phyloP scores from a whole-genome alignment of 2,797 vertebrate species.

The Helarctos malayanus region DNA sequence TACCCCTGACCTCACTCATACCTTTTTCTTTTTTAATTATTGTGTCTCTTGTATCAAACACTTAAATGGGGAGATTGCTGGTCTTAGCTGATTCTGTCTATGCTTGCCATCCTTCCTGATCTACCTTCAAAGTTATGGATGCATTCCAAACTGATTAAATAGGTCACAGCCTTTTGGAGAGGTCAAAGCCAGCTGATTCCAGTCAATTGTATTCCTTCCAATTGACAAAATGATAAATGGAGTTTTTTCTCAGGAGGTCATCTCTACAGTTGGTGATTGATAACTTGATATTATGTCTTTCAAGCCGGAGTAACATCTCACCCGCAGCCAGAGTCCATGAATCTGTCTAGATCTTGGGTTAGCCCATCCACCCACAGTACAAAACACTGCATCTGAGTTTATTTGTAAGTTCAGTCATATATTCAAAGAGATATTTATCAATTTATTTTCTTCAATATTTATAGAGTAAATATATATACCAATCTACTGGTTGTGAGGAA shows the following conservation, averaged over 20 bases:
- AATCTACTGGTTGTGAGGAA: constrained; percentile 32
- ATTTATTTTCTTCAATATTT: not conserved
- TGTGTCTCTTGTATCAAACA: constrained; percentile 84
- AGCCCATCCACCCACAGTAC: constrained; percentile 49
- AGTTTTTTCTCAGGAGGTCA: constrained; percentile 81
- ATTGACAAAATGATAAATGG: constrained; percentile 88
- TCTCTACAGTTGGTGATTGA: constrained; percentile 86
- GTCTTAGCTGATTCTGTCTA: constrained; percentile 85
- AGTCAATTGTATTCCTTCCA: constrained; percentile 90
- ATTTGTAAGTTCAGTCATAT: constrained; percentile 32
- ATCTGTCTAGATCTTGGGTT: constrained; percentile 73
- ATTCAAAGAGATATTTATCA: not conserved
- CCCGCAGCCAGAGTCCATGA: constrained; percentile 52
- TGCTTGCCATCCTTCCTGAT: constrained; percentile 86
- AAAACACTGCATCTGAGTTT: constrained; percentile 11
- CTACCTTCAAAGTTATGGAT: constrained; percentile 89
- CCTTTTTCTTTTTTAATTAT: constrained; percentile 82
- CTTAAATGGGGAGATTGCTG: constrained; percentile 81
- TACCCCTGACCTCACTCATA: constrained; percentile 73
- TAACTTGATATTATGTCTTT: constrained; percentile 79
- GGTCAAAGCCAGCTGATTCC: constrained; percentile 89
- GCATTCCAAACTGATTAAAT: constrained; percentile 89
- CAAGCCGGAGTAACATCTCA: constrained; percentile 73
- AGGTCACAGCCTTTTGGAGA: constrained; percentile 88
- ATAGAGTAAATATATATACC: not conserved